Conservation (phyloP, 1,140 invertebrate species). For the Drosophila serrata region DNA sequence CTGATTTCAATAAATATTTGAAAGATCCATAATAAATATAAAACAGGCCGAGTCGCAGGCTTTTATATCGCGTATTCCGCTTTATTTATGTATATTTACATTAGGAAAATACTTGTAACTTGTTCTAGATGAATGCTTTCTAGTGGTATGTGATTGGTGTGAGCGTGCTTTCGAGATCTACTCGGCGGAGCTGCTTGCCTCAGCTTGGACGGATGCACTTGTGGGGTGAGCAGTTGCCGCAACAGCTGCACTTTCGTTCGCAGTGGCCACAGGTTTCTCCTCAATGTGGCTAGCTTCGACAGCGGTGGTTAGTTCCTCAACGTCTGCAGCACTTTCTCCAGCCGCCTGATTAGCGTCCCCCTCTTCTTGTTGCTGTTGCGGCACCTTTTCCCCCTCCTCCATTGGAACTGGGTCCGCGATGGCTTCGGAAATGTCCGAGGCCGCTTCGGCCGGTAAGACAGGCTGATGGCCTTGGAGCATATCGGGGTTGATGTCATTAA, state of each 20-base stretch:
- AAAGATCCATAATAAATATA: slow-evolving; percentile 48
- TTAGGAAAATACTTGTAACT: slow-evolving; percentile 66
- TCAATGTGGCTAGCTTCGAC: slow-evolving; percentile 57
- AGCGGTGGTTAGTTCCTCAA: slow-evolving; percentile 25
- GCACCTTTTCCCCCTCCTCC: neutral
- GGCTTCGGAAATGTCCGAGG: slow-evolving; percentile 34
- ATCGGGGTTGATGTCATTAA: slow-evolving; percentile 71
- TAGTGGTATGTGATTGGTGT: slow-evolving; percentile 57
- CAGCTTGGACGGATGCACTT: slow-evolving; percentile 64
- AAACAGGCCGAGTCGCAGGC: neutral
- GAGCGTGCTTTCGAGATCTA: slow-evolving; percentile 36
- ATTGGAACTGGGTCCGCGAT: neutral
- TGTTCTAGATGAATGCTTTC: slow-evolving; percentile 54
- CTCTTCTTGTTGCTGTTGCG: neutral
- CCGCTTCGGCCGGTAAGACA: slow-evolving; percentile 8
- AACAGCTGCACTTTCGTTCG: slow-evolving; percentile 3
- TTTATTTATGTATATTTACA: slow-evolving; percentile 54
- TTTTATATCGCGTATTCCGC: slow-evolving; percentile 9
- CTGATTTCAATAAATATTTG: slow-evolving; percentile 81
- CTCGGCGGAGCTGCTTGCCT: slow-evolving; percentile 42
- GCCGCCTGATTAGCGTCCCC: neutral
- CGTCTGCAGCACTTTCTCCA: slow-evolving; percentile 7
- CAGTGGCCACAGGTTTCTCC: slow-evolving; percentile 25
- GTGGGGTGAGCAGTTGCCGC: neutral
- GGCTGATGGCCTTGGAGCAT: slow-evolving; percentile 43